Conservation (phyloP, 2,797 vertebrate species). For the Sylvia borin region DNA sequence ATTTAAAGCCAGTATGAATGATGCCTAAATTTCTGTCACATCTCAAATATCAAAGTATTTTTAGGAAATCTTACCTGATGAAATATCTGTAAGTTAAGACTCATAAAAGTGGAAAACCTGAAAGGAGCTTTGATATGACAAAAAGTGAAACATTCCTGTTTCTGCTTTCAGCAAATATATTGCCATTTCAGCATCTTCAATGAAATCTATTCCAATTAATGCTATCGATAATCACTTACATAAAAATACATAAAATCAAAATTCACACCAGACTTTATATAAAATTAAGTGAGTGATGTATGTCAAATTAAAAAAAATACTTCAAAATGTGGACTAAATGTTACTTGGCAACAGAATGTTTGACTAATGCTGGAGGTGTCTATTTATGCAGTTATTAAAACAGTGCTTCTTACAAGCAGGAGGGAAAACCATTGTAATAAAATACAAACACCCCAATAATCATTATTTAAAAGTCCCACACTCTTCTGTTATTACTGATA, state of each 20-base stretch:
- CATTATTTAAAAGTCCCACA: neutral
- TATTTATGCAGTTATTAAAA: neutral
- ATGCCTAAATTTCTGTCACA: neutral
- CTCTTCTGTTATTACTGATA: neutral
- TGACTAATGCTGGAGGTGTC: neutral
- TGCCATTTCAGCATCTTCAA: neutral
- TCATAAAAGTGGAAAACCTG: neutral
- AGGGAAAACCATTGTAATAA: neutral
- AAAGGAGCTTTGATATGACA: neutral
- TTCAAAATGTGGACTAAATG: conserved; percentile 8
- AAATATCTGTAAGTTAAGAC: neutral
- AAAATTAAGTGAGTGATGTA: neutral
- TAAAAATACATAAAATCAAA: neutral
- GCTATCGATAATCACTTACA: neutral
- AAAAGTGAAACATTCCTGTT: neutral
- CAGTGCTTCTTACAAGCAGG: neutral
- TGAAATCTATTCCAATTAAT: neutral
- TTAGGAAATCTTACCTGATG: neutral
- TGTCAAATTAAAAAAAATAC: conserved; percentile 12
- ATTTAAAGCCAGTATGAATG: neutral
- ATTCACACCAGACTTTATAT: neutral
- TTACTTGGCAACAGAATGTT: conserved; percentile 44
- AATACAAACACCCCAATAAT: neutral
- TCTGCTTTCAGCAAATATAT: neutral
- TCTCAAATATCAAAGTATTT: neutral